phyloP scores from a whole-genome alignment of 2,888 invertebrate species.

The Cosmopolites sordidus region DNA sequence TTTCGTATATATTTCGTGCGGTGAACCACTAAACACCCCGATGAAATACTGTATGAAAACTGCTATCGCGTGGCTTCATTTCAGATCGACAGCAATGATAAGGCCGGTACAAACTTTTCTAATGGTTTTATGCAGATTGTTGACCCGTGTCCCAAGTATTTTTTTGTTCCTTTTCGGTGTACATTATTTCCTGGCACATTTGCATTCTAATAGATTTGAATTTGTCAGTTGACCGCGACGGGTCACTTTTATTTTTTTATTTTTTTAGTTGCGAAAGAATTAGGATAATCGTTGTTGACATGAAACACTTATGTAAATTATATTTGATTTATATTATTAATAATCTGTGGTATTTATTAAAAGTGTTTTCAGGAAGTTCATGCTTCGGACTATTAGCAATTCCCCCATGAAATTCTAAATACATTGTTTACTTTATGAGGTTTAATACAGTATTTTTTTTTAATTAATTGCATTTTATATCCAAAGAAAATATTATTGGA shows the following conservation, averaged over 20 bases:
- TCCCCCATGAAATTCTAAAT: too few relatives aligned
- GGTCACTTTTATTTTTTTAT: background rate
- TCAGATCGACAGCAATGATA: constrained; percentile 13
- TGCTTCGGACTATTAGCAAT: too few relatives aligned
- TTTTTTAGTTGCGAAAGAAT: background rate
- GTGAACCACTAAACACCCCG: constrained; percentile 7
- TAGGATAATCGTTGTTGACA: constrained; percentile 1
- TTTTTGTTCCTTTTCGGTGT: constrained; percentile 8
- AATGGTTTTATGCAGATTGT: constrained; percentile 14
- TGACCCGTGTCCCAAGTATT: constrained; percentile 5
- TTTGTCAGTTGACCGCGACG: background rate
- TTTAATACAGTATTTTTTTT: too few relatives aligned
- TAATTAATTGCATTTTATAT: too few relatives aligned
- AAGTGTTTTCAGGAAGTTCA: too few relatives aligned
- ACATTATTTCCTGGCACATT: constrained; percentile 12
- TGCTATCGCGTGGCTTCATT: constrained; percentile 14
- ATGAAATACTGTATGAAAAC: constrained; percentile 10
- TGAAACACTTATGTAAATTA: background rate
- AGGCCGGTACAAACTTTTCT: constrained; percentile 9
- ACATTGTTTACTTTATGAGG: too few relatives aligned
- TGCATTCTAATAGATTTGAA: constrained; percentile 5
- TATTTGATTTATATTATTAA: too few relatives aligned
- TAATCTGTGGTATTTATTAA: too few relatives aligned
- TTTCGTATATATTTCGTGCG: constrained; percentile 6
- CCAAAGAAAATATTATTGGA: too few relatives aligned